These are phyloP conservation scores for Acropternis orthonyx DNA, from an alignment of 2,797 vertebrate genomes.

Conservation along the genomic window DNA sequence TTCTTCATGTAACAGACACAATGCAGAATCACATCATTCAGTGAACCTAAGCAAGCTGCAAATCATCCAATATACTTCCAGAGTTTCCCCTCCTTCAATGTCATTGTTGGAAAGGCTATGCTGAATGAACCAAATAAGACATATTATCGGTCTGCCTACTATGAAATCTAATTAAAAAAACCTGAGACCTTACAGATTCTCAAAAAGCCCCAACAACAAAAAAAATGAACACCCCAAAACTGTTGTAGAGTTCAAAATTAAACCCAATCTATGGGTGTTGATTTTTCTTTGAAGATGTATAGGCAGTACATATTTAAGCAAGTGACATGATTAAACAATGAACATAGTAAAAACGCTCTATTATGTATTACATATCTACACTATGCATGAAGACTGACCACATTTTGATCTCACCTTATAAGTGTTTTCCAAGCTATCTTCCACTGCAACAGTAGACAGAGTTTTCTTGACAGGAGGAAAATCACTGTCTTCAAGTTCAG, in stretches of 20 bases:
- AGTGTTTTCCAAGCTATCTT: background rate
- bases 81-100: background rate
- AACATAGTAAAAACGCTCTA: background rate
- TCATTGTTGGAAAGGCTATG: background rate
- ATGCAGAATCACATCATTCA: background rate
- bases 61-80: background rate
- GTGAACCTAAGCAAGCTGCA: background rate
- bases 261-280: background rate
- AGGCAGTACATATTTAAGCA: background rate
- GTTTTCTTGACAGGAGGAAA: constrained; percentile 56
- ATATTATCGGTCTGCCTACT: background rate
- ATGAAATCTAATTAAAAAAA: background rate
- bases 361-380: background rate
- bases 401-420: constrained; percentile 19
- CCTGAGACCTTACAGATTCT: background rate
- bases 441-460: background rate
- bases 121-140: background rate
- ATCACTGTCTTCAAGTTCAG: constrained; percentile 21
- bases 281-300: background rate
- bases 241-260: background rate
- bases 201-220: background rate
- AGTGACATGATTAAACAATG: background rate
- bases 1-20: background rate
- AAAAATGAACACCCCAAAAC: background rate
- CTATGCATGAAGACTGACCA: background rate